Conservation (phyloP, 2,797 vertebrate genomes). For the Tachyglossus aculeatus region DNA sequence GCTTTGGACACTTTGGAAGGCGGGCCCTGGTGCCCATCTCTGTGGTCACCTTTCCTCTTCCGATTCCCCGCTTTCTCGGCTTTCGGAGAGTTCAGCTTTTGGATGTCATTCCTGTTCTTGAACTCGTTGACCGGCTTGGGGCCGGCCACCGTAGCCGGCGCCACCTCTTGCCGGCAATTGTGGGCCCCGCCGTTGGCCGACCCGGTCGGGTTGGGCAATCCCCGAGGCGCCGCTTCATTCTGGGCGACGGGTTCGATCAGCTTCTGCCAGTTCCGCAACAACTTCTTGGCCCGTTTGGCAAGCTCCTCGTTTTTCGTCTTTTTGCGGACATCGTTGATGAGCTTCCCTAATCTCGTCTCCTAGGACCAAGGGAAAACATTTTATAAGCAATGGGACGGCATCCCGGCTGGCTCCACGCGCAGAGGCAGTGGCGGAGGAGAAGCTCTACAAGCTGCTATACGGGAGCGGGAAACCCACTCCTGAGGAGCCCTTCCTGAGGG, state of each 20-base stretch:
- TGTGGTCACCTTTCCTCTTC: slow-evolving; percentile 82
- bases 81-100: slow-evolving; percentile 82
- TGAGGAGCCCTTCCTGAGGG: no score
- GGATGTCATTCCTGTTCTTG: slow-evolving; percentile 87
- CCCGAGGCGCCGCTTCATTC: slow-evolving; percentile 77
- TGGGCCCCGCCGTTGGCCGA: slow-evolving; percentile 91
- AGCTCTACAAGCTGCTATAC: no score
- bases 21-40: slow-evolving; percentile 78
- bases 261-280: slow-evolving; percentile 92
- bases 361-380: slow-evolving; percentile 52
- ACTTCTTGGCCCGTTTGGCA: slow-evolving; percentile 91
- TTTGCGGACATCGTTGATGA: slow-evolving; percentile 94
- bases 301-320: slow-evolving; percentile 93
- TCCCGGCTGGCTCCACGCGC: no score
- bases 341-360: slow-evolving; percentile 94
- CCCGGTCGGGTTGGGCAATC: slow-evolving; percentile 73
- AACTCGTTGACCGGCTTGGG: slow-evolving; percentile 84
- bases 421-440: no score
- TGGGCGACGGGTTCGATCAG: slow-evolving; percentile 85
- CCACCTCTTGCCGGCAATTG: slow-evolving; percentile 84
- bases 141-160: slow-evolving; percentile 61
- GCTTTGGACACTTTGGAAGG: slow-evolving; percentile 82
- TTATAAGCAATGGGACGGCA: no score
- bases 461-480: no score
- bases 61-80: slow-evolving; percentile 78